Percentiles rank a stretch among this genome's conserved stretches.
Evolutionary conservation across 1,140 invertebrate species (phyloP).

Genomic region (Heliconius nattereri): DNA sequence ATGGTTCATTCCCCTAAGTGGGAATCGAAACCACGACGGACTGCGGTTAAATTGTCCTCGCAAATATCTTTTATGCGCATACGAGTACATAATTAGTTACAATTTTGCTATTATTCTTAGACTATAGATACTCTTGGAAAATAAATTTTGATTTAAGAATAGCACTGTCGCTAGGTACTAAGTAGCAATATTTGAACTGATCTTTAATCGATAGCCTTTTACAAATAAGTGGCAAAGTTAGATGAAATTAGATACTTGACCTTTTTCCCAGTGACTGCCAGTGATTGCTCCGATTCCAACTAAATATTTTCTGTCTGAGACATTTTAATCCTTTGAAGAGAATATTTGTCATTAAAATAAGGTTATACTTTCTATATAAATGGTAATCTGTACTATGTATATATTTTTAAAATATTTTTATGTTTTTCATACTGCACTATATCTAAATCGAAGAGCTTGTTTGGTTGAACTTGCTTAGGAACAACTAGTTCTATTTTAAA

Average conservation of each 20-base stretch:
- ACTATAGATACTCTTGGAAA: neutral
- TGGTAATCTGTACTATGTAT: neutral
- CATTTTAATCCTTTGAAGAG: slow-evolving; percentile 23
- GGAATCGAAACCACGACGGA: too few species aligned
- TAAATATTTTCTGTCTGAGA: slow-evolving; percentile 16
- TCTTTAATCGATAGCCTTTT: slow-evolving; percentile 23
- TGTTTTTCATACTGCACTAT: too few species aligned
- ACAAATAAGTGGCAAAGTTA: slow-evolving; percentile 29
- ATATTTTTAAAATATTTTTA: neutral
- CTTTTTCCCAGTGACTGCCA: slow-evolving; percentile 7
- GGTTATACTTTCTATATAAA: neutral
- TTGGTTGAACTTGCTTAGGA: too few species aligned
- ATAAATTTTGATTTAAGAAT: neutral
- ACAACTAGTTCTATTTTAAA: too few species aligned
- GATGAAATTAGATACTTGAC: slow-evolving; percentile 27
- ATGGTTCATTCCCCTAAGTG: too few species aligned
- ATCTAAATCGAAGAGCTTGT: too few species aligned
- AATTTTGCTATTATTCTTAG: neutral
- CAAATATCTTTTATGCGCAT: too few species aligned
- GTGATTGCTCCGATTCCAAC: slow-evolving; percentile 17
- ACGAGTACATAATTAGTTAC: too few species aligned
- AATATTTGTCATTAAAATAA: slow-evolving; percentile 8
- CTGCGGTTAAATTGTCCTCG: too few species aligned
- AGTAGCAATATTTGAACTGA: slow-evolving; percentile 15
- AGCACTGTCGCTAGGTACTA: neutral